Percentiles rank a stretch among this genome's conserved stretches.
phyloP scores from a whole-genome alignment of 2,113 vertebrate genomes.

The Sarotherodon lohbergeri region DNA sequence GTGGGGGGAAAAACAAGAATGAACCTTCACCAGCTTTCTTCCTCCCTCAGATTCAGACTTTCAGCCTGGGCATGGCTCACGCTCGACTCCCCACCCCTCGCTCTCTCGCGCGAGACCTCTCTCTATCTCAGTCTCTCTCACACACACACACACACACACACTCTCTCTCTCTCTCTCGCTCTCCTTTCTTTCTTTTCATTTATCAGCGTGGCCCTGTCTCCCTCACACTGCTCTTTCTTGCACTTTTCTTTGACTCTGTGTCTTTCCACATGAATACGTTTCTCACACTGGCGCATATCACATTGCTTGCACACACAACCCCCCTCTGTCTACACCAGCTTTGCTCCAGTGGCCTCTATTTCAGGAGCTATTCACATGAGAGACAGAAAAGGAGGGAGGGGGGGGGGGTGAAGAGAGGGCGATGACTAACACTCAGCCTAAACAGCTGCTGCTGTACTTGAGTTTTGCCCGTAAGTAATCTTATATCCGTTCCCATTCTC shows the following conservation, averaged over 20 bases:
- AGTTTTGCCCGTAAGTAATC: slow-evolving; percentile 48
- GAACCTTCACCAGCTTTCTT: slow-evolving; percentile 5
- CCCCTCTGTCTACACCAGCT: slow-evolving; percentile 1
- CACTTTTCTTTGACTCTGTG: slow-evolving; percentile 9
- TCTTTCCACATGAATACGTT: slow-evolving; percentile 13
- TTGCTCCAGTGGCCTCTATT: slow-evolving; percentile 45
- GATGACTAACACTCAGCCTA: slow-evolving; percentile 42
- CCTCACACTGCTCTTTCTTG: not conserved
- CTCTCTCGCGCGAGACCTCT: not conserved
- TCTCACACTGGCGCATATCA: slow-evolving; percentile 30
- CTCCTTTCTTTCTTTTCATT: not conserved
- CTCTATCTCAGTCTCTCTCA: not conserved
- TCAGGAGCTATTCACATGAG: slow-evolving; percentile 50
- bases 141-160: accelerated
- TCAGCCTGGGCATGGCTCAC: not conserved
- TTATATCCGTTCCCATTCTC: slow-evolving; percentile 13
- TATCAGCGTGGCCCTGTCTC: not conserved
- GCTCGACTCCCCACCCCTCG: not conserved
- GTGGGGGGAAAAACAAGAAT: not conserved
- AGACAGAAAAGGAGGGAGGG: not conserved
- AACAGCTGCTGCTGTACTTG: slow-evolving; percentile 57
- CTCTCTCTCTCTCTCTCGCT: not conserved
- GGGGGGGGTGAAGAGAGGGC: not conserved
- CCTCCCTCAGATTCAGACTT: not conserved
- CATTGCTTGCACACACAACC: slow-evolving; percentile 12